Evolutionary conservation across 2,797 vertebrate species (phyloP).

Genomic region (Dryobates pubescens): DNA sequence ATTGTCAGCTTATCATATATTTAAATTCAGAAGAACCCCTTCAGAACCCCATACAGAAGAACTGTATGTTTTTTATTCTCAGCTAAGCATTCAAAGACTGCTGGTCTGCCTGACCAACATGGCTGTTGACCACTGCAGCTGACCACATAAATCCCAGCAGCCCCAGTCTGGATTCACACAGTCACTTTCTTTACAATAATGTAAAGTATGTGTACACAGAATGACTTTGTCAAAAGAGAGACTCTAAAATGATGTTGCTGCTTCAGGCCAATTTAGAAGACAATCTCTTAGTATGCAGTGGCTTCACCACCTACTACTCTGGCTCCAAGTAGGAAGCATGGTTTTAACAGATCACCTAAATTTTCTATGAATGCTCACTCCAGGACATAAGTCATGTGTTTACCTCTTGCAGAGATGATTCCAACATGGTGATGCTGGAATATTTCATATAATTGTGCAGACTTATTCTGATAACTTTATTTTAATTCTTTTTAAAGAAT

Average conservation of each 20-base stretch:
- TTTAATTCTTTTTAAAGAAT: not conserved
- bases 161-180: not conserved
- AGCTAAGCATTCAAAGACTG: not conserved
- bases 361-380: not conserved
- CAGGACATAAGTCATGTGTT: not conserved
- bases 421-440: slow-evolving; percentile 12
- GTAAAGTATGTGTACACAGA: not conserved
- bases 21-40: not conserved
- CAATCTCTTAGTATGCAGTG: not conserved
- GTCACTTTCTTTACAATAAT: not conserved
- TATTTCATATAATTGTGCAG: slow-evolving; percentile 49
- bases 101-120: not conserved
- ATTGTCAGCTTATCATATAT: not conserved
- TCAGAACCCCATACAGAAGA: not conserved
- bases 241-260: not conserved
- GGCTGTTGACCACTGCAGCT: not conserved
- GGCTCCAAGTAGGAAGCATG: not conserved
- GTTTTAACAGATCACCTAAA: not conserved
- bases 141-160: not conserved
- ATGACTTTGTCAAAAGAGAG: not conserved
- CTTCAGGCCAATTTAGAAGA: not conserved
- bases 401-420: not conserved
- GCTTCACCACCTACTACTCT: not conserved
- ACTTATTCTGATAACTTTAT: slow-evolving; percentile 44
- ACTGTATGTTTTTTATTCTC: not conserved